Conservation (phyloP, 2,888 invertebrate species). For the Tholera decimalis region DNA sequence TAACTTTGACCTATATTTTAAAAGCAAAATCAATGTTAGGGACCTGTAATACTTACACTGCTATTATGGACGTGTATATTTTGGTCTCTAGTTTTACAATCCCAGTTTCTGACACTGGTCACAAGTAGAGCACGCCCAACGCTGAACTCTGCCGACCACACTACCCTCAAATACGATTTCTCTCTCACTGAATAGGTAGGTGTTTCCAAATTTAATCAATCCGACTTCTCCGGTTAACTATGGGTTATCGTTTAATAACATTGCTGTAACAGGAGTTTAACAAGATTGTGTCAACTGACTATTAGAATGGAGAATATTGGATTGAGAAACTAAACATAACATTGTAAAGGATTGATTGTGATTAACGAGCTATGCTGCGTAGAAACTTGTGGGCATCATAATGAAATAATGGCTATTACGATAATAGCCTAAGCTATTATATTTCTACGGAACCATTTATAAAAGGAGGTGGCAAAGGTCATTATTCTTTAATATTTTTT, state of each 20-base stretch:
- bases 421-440: conserved; percentile 46
- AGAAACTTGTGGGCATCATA: conserved; percentile 47
- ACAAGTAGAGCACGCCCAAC: conserved; percentile 17
- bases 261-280: conserved; percentile 39
- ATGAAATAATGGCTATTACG: conserved; percentile 43
- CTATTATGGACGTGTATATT: conserved; percentile 13
- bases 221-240: conserved; percentile 57
- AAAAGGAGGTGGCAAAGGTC: conserved; percentile 5
- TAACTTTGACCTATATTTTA: conserved; percentile 50
- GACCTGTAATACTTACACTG: conserved; percentile 11
- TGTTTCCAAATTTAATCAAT: conserved; percentile 70
- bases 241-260: conserved; percentile 66
- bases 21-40: conserved; percentile 46
- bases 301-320: conserved; percentile 41
- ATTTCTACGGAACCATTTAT: conserved; percentile 26
- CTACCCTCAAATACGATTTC: conserved; percentile 58
- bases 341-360: conserved; percentile 45
- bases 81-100: conserved; percentile 20
- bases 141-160: conserved; percentile 40
- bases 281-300: conserved; percentile 41
- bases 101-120: background rate
- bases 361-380: conserved; percentile 40
- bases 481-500: conserved; percentile 25
- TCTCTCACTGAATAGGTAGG: conserved; percentile 52
- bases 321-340: conserved; percentile 40